Evolutionary conservation across 2,888 invertebrate species (phyloP).

Genomic region (Eustalomyia histrio): DNA sequence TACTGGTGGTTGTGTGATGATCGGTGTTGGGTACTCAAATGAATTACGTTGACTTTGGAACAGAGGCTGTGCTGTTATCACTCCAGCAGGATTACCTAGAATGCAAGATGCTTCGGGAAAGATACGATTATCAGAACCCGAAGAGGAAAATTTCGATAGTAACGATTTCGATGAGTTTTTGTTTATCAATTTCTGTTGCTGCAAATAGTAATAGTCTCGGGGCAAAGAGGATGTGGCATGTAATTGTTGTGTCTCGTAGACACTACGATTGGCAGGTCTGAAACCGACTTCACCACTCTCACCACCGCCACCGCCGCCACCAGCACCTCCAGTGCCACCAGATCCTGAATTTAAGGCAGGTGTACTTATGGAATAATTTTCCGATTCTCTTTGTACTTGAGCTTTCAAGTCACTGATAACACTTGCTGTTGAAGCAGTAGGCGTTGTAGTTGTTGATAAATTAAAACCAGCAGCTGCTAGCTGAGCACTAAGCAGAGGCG

Average conservation of each 20-base stretch:
- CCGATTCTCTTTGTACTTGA: conserved; percentile 62
- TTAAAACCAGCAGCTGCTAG: conserved; percentile 70
- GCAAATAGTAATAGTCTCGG: conserved; percentile 77
- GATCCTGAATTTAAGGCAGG: conserved; percentile 63
- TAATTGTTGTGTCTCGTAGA: conserved; percentile 62
- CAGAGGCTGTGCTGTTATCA: conserved; percentile 74
- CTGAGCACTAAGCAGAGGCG: conserved; percentile 75
- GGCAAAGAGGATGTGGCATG: conserved; percentile 74
- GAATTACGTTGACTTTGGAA: conserved; percentile 66
- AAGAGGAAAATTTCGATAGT: conserved; percentile 76
- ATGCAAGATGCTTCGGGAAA: conserved; percentile 73
- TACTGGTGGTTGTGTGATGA: conserved; percentile 69
- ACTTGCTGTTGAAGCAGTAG: conserved; percentile 75
- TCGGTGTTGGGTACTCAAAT: conserved; percentile 73
- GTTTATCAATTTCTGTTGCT: conserved; percentile 76
- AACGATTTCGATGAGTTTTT: conserved; percentile 75
- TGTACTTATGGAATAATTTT: conserved; percentile 66
- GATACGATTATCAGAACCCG: conserved; percentile 76
- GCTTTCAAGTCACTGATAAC: conserved; percentile 74
- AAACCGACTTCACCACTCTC: conserved; percentile 54
- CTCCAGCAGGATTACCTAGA: conserved; percentile 69
- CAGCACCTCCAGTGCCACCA: conserved; percentile 45
- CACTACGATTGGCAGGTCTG: conserved; percentile 65
- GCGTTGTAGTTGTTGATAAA: conserved; percentile 72
- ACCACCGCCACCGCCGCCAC: conserved; percentile 36